These are phyloP conservation scores for Nephrotoma guestfalica DNA, from an alignment of 2,888 invertebrate species.

Conservation along the genomic window DNA sequence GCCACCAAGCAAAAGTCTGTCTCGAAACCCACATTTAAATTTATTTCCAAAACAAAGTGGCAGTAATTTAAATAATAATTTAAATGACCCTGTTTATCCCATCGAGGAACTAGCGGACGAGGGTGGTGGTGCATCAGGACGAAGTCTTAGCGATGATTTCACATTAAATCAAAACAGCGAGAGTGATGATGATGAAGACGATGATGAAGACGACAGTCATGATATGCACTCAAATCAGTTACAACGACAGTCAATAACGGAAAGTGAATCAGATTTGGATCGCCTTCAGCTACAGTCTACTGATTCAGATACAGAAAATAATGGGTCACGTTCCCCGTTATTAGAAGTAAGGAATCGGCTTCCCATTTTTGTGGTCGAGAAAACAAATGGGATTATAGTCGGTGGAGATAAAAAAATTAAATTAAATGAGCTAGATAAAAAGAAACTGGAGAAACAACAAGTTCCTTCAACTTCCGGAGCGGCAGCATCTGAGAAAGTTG, in stretches of 20 bases:
- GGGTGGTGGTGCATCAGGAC: conserved; percentile 35
- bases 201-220: conserved; percentile 15
- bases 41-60: conserved; percentile 40
- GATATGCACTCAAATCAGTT: conserved; percentile 31
- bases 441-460: neutral
- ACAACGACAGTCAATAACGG: conserved; percentile 25
- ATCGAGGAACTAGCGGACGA: conserved; percentile 76
- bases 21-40: conserved; percentile 54
- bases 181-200: conserved; percentile 45
- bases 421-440: conserved; percentile 15
- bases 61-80: conserved; percentile 19
- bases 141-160: conserved; percentile 44
- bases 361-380: neutral
- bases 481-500: conserved; percentile 9
- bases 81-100: conserved; percentile 60
- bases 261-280: conserved; percentile 18
- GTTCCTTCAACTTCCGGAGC: conserved; percentile 15
- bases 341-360: conserved; percentile 32
- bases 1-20: conserved; percentile 53
- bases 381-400: neutral
- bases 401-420: conserved; percentile 14
- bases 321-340: conserved; percentile 54
- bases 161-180: conserved; percentile 35
- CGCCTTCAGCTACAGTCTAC: conserved; percentile 31
- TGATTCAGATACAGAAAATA: conserved; percentile 51